Base-by-base conservation (phyloP, 1,140 invertebrate genomes). In the Brachionus paranguensis region DNA sequence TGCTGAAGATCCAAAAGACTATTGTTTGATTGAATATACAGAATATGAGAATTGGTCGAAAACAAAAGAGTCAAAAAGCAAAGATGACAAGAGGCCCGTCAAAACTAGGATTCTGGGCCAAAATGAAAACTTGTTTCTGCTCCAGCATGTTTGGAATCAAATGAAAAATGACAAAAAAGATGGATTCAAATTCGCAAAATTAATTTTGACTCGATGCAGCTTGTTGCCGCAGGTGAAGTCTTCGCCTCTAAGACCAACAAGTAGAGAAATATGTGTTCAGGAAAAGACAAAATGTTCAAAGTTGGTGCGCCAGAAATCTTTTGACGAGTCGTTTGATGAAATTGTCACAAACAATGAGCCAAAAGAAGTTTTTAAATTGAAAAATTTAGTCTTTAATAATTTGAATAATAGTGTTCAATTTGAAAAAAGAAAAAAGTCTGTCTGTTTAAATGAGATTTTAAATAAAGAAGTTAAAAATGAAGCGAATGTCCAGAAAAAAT, bases 41-140 rank as follows among this genome's bases (percentile, higher is more conserved):
- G 78, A 81, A 47, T 81, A 81, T 33, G 78, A 81, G 27, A 60
- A 64, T 43, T 45, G 17, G 43, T 27, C 20, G 8, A 43, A 27
- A 14, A 37, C 2, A 6, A 33, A 14, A 14, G 72, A 76, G 1
- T 12, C 12, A 33, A 14, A 50, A 43, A 29, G 27, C 27, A 47
- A 76, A 50, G 47, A 53, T 47, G 24, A 50, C 14, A 76, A 76
- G 12, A 20, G 11, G 11, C 10, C n/a, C 0, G 17, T 33, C 1
- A 81, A 68, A 64, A 60, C 53, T 8, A n/a, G 78, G 24, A 14
- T 81, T 41, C n/a, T 81, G 12, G 64, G 5, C 11, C 33, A n/a
- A 17, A 68, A 81, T 45, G 78, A 81, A 20, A 81, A 81, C 27
- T 45, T 81, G n/a, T 81, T 64, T 81, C 64, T 81, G 78, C 27